Evolutionary conservation across 2,888 invertebrate species (phyloP).

Genomic region (Caenorhabditis japonica): DNA sequence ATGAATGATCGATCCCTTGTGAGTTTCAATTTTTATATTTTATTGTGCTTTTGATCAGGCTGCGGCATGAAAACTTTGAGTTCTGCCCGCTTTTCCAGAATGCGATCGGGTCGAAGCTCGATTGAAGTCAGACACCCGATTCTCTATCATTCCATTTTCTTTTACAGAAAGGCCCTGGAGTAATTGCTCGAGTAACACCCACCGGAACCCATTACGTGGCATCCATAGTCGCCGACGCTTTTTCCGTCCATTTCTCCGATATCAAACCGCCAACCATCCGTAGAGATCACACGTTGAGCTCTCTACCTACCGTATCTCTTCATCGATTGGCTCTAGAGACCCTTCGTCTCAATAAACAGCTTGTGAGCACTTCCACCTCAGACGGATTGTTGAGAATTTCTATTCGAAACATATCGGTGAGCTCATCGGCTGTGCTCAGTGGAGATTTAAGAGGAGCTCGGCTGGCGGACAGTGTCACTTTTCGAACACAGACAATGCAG

Average conservation of each 20-base stretch:
- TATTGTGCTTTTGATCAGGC: background rate
- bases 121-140: no score
- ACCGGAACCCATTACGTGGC: slow-evolving; percentile 70
- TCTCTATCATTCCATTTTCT: no score
- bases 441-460: slow-evolving; percentile 33
- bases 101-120: no score
- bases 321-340: slow-evolving; percentile 34
- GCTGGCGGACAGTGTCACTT: slow-evolving; percentile 27
- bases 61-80: background rate
- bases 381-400: slow-evolving; percentile 28
- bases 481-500: slow-evolving; percentile 27
- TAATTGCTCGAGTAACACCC: slow-evolving; percentile 66
- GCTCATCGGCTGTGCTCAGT: slow-evolving; percentile 29
- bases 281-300: slow-evolving; percentile 15
- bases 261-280: slow-evolving; percentile 31
- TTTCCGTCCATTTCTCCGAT: slow-evolving; percentile 64
- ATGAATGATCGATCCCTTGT: slow-evolving; percentile 38
- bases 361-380: slow-evolving; percentile 22
- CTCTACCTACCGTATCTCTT: slow-evolving; percentile 32
- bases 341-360: slow-evolving; percentile 33
- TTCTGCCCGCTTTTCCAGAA: background rate
- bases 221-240: slow-evolving; percentile 62
- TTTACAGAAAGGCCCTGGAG: slow-evolving; percentile 68
- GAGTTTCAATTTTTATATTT: background rate
- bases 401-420: slow-evolving; percentile 35